Conservation (phyloP, 2,797 vertebrate species). For the Allobates femoralis region DNA sequence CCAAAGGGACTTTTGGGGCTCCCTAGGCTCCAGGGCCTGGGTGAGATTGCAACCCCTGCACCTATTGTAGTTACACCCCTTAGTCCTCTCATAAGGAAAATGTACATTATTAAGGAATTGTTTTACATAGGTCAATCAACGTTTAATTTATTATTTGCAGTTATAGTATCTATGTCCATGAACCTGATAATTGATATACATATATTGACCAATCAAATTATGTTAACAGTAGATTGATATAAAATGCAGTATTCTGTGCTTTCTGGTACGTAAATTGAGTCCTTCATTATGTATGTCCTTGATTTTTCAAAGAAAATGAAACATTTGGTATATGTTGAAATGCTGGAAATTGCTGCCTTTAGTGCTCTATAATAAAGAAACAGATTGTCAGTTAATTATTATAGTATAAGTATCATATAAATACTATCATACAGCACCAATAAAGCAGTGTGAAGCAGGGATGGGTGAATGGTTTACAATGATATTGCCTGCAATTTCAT, state of each 20-base stretch:
- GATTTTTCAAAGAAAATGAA: slow-evolving; percentile 25
- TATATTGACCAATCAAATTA: background rate
- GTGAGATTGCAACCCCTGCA: too few species aligned
- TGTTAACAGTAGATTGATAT: slow-evolving; percentile 23
- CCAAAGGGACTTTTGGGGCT: too few species aligned
- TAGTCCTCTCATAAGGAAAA: too few species aligned
- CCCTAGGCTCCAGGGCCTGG: too few species aligned
- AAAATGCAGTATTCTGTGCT: slow-evolving; percentile 6
- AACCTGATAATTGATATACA: background rate
- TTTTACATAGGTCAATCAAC: too few species aligned
- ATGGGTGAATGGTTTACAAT: background rate
- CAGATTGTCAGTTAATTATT: slow-evolving; percentile 44
- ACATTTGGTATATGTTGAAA: background rate
- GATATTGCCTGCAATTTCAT: slow-evolving; percentile 21
- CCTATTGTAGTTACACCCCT: too few species aligned
- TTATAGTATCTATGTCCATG: background rate
- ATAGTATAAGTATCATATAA: slow-evolving; percentile 23
- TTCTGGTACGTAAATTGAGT: background rate
- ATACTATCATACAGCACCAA: slow-evolving; percentile 37
- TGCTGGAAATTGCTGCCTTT: slow-evolving; percentile 29
- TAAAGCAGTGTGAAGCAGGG: slow-evolving; percentile 19
- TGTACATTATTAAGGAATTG: too few species aligned
- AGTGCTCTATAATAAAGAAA: slow-evolving; percentile 11
- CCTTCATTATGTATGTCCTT: background rate
- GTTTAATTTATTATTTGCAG: background rate